Base-by-base conservation (phyloP, 2,888 invertebrate species). In the Plemyria rubiginata region DNA sequence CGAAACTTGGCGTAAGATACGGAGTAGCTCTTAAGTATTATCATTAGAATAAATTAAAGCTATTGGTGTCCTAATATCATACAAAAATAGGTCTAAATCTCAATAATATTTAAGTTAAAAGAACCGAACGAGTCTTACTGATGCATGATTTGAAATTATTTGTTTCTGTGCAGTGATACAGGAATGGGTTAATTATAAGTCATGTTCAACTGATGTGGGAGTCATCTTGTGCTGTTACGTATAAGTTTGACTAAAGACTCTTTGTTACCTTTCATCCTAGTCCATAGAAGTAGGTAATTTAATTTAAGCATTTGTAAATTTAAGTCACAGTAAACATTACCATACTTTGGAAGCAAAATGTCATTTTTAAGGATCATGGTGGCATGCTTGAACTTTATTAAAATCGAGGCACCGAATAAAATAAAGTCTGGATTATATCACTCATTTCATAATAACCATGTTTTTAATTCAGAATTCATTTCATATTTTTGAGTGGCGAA, bases 231-330 rank as follows among this genome's bases (percentile, higher is more conserved):
- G n/a, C 29, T 13, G 8, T 38, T n/a, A n/a, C n/a, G 32, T 29
- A 11, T 16, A 45, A 16, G 16, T 45, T 43, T 45, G 45, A 16
- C 11, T 16, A 16, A 43, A 43, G 16, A 43, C 15, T 46, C 22
- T 76, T 76, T 80, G 89, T 90, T 90, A 90, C 90, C 90, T 74
- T 82, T 79, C 78, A 79, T 75, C 80, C 91, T 91, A 91, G 91
- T 91, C 91, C 83, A 82, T 87, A 86, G 82, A 70, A 73, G 75
- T 83, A 83, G 79, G 72, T 73, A 74, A 70, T 72, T 48, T 64
- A 63, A 50, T 62, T 77, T 83, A 79, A 75, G 87, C 84, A 87
- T 85, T 75, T 90, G 88, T 90, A 90, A 80, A 88, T 87, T 81
- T 32, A 66, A 53, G 55, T 55, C 55, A 55, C 54, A 54, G 54